Evolutionary conservation across 2,113 vertebrate genomes (phyloP).

Genomic region (Lathamus discolor): DNA sequence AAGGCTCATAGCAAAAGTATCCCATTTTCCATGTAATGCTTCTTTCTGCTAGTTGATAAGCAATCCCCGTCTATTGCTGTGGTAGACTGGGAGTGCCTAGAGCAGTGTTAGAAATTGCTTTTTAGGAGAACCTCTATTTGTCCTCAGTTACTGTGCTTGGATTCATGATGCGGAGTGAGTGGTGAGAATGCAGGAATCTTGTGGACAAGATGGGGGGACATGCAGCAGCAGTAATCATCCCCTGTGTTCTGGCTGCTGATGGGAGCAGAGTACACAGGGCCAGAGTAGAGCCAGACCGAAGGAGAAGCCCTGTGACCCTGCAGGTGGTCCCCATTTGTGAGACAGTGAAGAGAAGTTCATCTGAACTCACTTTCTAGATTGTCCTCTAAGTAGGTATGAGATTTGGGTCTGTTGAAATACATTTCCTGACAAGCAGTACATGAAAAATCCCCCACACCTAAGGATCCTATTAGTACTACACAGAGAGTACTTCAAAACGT

Average conservation of each 20-base stretch:
- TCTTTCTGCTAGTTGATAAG: background rate
- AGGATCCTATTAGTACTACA: background rate
- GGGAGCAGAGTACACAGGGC: accelerated
- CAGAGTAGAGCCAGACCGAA: background rate
- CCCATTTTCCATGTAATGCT: background rate
- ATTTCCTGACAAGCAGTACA: background rate
- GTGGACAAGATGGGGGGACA: accelerated
- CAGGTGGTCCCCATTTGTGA: background rate
- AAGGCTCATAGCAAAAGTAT: background rate
- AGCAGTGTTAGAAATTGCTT: background rate
- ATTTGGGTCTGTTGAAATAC: background rate
- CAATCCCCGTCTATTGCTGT: background rate
- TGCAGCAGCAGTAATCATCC: background rate
- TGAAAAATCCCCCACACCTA: background rate
- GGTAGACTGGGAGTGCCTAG: background rate
- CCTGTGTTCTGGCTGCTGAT: background rate
- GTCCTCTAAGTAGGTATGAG: background rate
- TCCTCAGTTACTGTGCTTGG: accelerated
- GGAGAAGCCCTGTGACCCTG: background rate
- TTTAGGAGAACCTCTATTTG: background rate
- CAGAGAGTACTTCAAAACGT: background rate
- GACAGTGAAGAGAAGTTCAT: background rate
- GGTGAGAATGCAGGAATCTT: accelerated
- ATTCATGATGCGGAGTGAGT: accelerated
- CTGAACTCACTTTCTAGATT: background rate